phyloP scores from a whole-genome alignment of 2,797 vertebrate genomes.

The Sciaenops ocellatus region DNA sequence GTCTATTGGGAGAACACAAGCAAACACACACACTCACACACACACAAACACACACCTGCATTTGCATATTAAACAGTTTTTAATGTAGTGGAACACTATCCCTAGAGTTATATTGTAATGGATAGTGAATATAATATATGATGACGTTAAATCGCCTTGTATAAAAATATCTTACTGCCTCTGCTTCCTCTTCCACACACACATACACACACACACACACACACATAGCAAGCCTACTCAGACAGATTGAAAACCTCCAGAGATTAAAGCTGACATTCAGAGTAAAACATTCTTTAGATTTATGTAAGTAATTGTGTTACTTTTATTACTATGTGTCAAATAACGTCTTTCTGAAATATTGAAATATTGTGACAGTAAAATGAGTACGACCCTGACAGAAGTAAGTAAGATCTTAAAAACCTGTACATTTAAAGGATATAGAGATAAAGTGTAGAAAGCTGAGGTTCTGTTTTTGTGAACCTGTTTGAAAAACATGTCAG shows the following conservation, averaged over 20 bases:
- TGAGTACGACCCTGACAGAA: not conserved
- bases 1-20: not conserved
- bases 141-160: constrained; percentile 32
- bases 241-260: constrained; percentile 16
- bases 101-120: constrained; percentile 15
- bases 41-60: not conserved
- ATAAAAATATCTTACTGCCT: constrained; percentile 44
- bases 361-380: constrained; percentile 4
- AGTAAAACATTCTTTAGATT: constrained; percentile 14
- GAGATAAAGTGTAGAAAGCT: not conserved
- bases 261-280: constrained; percentile 26
- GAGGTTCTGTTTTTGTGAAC: constrained; percentile 17
- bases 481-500: not conserved
- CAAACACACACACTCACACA: not conserved
- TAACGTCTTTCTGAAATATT: not conserved
- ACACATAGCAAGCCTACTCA: not conserved
- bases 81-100: constrained; percentile 31
- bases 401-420: not conserved
- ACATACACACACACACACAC: constrained; percentile 3
- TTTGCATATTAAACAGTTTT: not conserved
- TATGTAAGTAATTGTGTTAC: constrained; percentile 21
- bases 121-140: constrained; percentile 19
- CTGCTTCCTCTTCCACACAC: constrained; percentile 10
- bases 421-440: not conserved
- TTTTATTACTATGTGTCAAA: constrained; percentile 10